Evolutionary conservation across 2,113 vertebrate species (phyloP), one percentile per base, ranked within the genome.

Genomic region (Paraplagusia blochii): DNA sequence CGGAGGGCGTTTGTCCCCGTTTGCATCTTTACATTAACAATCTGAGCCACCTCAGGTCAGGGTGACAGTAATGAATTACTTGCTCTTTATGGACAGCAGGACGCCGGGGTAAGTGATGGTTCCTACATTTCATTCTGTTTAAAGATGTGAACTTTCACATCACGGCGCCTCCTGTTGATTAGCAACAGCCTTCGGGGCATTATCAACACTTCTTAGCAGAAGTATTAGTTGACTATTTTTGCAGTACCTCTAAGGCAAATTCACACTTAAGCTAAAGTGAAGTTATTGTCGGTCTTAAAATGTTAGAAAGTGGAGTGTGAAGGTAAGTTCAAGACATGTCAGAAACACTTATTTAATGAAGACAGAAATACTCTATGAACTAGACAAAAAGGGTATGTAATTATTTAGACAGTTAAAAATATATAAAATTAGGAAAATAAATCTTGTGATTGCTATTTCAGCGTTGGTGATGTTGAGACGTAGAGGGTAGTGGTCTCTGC

Each of bases 11-110:
- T 76, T 34, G 34, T n/a, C 44, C 44, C 2, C 16, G 42, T 50
- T 63, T 47, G 66, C 17, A 56, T 65, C 66, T 39, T 63, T 65
- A 38, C 66, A 78, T 72, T 68, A 76, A 52, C 69, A 76, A 80
- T 80, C 65, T 73, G 60, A 52, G 14, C 71, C 11, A 40, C 66
- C 74, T 74, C 72, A 64, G 82, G 65, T 58, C 45, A 69, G 47
- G 63, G 35, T 61, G 78, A 81, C 72, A 66, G 71, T 78, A 80
- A 81, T 80, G 76, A 79, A 82, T 79, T 46, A 39, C 63, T 60
- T 80, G 59, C 58, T 81, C 60, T 84, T 82, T 79, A 79, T 64
- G 60, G 73, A 75, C 60, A 79, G 60, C 74, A 54, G 68, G 67
- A 60, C 53, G 48, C 35, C 45, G 15, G 11, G 18, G 72, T 73